A percentile compares a stretch with the other conserved stretches of the same genome.
phyloP scores from a whole-genome alignment of 2,113 vertebrate genomes.

The Corythoichthys haematopterus region DNA sequence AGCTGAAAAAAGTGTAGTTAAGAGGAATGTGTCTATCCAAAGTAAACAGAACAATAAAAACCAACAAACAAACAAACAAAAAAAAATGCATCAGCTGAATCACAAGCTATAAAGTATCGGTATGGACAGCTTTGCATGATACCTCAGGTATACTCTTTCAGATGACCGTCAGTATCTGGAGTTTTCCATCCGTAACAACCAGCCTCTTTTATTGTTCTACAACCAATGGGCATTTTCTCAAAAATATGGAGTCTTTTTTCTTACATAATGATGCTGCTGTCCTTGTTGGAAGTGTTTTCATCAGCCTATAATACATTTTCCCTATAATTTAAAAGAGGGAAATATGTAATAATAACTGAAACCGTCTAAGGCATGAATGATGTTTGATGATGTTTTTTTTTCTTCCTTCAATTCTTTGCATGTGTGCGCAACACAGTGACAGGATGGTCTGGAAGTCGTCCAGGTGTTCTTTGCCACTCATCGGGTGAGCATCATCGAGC shows the following conservation, averaged over 20 bases:
- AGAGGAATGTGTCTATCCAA: background rate
- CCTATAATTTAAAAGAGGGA: background rate
- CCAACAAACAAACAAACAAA: background rate
- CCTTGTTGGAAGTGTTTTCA: background rate
- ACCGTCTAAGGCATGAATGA: background rate
- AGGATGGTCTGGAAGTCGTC: conserved; percentile 44
- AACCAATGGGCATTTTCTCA: background rate
- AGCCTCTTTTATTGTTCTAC: background rate
- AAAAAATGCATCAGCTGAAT: conserved; percentile 19
- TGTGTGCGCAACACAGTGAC: conserved; percentile 22
- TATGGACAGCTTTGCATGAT: conserved; percentile 24
- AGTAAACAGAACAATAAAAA: background rate
- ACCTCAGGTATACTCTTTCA: conserved; percentile 1
- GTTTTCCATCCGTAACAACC: background rate
- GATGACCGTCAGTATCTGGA: background rate
- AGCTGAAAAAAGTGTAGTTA: background rate
- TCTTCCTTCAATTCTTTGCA: conserved; percentile 18
- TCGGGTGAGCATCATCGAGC: conserved; percentile 75
- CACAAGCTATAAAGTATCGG: conserved; percentile 29
- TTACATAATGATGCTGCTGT: background rate
- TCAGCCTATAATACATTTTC: background rate
- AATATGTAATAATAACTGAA: background rate
- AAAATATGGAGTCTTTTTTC: background rate
- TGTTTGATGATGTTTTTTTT: conserved; percentile 8
- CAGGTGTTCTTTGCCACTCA: conserved; percentile 72